Conservation (phyloP, 2,888 invertebrate genomes). For the Cybosia mesomella region DNA sequence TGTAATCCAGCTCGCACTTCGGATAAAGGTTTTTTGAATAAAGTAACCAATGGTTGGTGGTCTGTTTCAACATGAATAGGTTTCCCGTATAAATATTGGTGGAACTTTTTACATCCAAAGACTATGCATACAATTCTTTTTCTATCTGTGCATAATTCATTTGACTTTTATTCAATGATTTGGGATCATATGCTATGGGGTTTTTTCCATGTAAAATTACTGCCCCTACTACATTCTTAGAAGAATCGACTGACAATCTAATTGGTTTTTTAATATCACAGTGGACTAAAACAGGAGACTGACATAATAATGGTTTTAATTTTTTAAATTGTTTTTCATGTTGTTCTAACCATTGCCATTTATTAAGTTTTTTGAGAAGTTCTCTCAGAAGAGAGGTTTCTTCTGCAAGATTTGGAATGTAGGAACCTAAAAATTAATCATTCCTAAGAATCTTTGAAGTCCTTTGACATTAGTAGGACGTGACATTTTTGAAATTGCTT, state of each 20-base stretch:
- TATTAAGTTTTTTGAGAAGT: background rate
- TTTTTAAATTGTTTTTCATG: background rate
- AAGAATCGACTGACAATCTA: too few species aligned
- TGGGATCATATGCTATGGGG: background rate
- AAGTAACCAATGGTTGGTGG: background rate
- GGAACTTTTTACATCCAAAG: background rate
- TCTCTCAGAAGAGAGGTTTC: background rate
- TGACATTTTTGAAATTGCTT: background rate
- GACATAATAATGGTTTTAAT: too few species aligned
- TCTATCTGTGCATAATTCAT: background rate
- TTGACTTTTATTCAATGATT: background rate
- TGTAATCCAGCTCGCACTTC: background rate
- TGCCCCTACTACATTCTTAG: background rate
- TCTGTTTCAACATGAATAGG: background rate
- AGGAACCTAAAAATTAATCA: background rate
- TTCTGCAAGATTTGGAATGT: background rate
- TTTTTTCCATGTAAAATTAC: background rate
- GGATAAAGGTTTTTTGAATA: background rate
- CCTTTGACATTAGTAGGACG: background rate
- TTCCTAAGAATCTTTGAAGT: constrained; percentile 4
- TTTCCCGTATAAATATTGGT: background rate
- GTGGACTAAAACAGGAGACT: too few species aligned
- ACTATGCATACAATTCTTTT: background rate
- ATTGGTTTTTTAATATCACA: too few species aligned
- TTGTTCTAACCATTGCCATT: background rate